Evolutionary conservation across 37 sponge, comb jelly and placozoan genomes (phyloP).

Genomic region (Halisarca cf. caerulea): DNA sequence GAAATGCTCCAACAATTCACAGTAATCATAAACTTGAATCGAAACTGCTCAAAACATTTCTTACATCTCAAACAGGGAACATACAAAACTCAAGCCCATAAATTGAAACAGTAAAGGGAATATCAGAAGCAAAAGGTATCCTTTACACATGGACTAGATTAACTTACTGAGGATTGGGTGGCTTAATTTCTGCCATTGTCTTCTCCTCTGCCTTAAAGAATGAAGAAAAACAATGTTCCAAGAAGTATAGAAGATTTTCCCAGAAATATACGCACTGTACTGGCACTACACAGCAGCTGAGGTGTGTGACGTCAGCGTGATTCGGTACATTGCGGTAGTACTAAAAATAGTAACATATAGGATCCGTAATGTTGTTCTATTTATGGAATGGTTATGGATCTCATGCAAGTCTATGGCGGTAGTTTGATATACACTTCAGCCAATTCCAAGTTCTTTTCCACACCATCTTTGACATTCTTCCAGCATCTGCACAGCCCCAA

Average conservation of each 20-base stretch:
- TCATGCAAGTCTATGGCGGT: slow-evolving; percentile 33
- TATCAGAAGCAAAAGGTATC: not conserved
- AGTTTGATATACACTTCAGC: slow-evolving; percentile 24
- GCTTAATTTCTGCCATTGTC: slow-evolving; percentile 86
- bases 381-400: too few relatives aligned
- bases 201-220: not conserved
- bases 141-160: not conserved
- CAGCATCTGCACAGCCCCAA: slow-evolving; percentile 60
- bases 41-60: not conserved
- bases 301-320: slow-evolving; percentile 15
- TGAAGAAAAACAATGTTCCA: not conserved
- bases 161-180: slow-evolving; percentile 88
- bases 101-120: too few relatives aligned
- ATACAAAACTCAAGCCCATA: too few relatives aligned
- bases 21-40: not conserved
- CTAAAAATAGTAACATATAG: not conserved
- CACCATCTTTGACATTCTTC: slow-evolving; percentile 51
- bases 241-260: too few relatives aligned
- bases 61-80: not conserved
- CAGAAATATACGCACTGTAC: not conserved
- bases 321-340: too few relatives aligned
- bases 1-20: not conserved
- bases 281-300: slow-evolving; percentile 10
- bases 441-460: not conserved
- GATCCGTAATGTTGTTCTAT: too few relatives aligned